Evolutionary conservation across 2,113 vertebrate species (phyloP).

Genomic region (Delphinus delphis): DNA sequence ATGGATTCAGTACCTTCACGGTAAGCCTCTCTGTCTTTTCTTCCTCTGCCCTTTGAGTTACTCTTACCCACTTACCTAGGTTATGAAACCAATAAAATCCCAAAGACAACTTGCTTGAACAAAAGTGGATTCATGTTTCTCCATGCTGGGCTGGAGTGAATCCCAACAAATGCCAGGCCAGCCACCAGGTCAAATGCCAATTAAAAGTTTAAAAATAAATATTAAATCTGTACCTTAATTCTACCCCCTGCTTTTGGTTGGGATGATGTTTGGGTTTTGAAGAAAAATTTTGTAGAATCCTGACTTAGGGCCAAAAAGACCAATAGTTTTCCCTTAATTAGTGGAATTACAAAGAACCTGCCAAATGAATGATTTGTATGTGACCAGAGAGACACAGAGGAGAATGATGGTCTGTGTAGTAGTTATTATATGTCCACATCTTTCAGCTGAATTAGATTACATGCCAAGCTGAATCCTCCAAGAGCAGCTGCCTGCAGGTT

Average conservation of each 20-base stretch:
- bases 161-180: neutral
- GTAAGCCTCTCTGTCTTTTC: neutral
- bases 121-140: neutral
- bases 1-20: neutral
- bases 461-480: neutral
- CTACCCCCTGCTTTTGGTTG: neutral
- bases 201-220: neutral
- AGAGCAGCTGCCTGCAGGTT: neutral
- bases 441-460: neutral
- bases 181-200: neutral
- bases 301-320: neutral
- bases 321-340: constrained; percentile 18
- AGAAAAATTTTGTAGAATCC: neutral
- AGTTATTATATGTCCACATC: neutral
- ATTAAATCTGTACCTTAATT: neutral
- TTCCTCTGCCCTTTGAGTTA: neutral
- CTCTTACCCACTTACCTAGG: neutral
- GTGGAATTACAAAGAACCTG: constrained; percentile 10
- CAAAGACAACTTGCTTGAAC: neutral
- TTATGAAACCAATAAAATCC: neutral
- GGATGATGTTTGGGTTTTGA: neutral
- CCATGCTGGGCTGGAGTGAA: neutral
- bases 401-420: neutral
- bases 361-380: constrained; percentile 26
- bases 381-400: neutral